Evolutionary conservation across 2,113 vertebrate species (phyloP).

Genomic region (Chunga burmeisteri): DNA sequence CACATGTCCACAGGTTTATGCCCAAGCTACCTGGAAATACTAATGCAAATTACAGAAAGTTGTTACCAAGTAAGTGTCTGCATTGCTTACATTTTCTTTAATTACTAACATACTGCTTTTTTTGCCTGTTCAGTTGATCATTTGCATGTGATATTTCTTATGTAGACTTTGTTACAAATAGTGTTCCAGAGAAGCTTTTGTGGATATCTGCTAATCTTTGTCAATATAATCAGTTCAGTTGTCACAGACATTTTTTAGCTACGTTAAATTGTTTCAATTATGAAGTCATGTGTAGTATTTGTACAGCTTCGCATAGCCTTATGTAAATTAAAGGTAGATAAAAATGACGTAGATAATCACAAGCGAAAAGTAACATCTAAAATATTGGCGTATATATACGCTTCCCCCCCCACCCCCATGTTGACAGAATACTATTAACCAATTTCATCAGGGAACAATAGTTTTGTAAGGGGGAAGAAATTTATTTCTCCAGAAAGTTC

Average conservation of each 20-base stretch:
- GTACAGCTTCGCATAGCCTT: neutral
- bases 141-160: neutral
- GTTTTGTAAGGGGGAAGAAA: neutral
- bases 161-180: neutral
- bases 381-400: neutral
- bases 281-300: neutral
- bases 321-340: neutral
- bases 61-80: constrained; percentile 75
- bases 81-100: neutral
- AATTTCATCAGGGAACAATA: neutral
- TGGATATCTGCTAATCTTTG: neutral
- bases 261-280: neutral
- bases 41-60: constrained; percentile 90
- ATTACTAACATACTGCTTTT: neutral
- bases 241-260: neutral
- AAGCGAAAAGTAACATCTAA: neutral
- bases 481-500: neutral
- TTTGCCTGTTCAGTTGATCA: neutral
- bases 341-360: neutral
- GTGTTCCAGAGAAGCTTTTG: neutral
- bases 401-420: no score
- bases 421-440: neutral
- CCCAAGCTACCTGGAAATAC: constrained; percentile 95
- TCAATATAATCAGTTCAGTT: neutral
- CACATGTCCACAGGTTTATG: constrained; percentile 90